These are phyloP conservation scores for Amphiura filiformis DNA, from an alignment of 35 echinoderm and acorn worm species.

Conservation along the genomic window DNA sequence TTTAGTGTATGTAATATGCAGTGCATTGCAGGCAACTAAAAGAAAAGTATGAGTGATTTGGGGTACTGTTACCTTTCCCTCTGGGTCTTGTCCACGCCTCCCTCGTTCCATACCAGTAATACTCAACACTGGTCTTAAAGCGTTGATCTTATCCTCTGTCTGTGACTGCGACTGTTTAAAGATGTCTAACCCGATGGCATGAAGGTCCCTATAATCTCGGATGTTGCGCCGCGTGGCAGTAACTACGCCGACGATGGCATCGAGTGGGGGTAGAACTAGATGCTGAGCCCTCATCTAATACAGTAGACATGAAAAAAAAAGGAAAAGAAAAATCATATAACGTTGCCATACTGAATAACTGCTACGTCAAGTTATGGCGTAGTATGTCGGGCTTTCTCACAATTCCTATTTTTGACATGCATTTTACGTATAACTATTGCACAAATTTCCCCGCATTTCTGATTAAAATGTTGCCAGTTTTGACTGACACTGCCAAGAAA, in stretches of 20 bases:
- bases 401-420: neutral
- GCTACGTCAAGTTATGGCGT: neutral
- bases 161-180: slow-evolving; percentile 65
- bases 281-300: slow-evolving; percentile 77
- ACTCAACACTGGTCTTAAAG: slow-evolving; percentile 93
- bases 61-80: slow-evolving; percentile 54
- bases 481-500: neutral
- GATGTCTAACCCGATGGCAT: slow-evolving; percentile 77
- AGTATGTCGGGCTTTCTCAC: neutral
- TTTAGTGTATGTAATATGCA: too few relatives aligned
- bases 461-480: neutral
- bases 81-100: slow-evolving; percentile 83
- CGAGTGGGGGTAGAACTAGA: slow-evolving; percentile 78
- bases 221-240: slow-evolving; percentile 71
- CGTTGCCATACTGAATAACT: neutral
- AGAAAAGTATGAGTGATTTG: too few relatives aligned
- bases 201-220: slow-evolving; percentile 73
- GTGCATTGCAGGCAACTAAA: too few relatives aligned
- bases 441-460: neutral
- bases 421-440: too few relatives aligned
- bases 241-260: slow-evolving; percentile 68
- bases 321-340: neutral
- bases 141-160: slow-evolving; percentile 81
- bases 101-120: slow-evolving; percentile 81
- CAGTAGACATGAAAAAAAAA: neutral